Percentiles rank a stretch among this genome's conserved stretches.
phyloP scores from a whole-genome alignment of 2,113 vertebrate genomes.

The Merops nubicus region DNA sequence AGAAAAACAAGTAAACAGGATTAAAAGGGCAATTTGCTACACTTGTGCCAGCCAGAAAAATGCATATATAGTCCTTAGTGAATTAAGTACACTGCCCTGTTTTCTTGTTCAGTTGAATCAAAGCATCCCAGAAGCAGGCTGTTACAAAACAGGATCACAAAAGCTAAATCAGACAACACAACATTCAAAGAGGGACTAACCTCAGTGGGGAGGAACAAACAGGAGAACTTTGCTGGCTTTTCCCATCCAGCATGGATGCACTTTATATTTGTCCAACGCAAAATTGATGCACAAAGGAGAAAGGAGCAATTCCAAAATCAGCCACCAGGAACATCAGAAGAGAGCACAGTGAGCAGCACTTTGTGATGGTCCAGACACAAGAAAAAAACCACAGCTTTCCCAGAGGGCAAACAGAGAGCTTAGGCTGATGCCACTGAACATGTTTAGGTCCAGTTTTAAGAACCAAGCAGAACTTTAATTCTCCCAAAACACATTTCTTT shows the following conservation, averaged over 20 bases:
- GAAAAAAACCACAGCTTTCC: neutral
- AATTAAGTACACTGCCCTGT: neutral
- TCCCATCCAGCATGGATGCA: neutral
- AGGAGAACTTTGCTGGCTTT: neutral
- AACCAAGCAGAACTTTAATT: neutral
- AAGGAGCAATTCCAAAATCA: neutral
- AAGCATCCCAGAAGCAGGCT: neutral
- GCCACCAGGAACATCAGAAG: neutral
- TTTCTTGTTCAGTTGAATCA: conserved; percentile 21
- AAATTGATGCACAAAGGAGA: neutral
- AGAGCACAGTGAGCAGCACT: accelerated
- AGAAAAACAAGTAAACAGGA: conserved; percentile 23
- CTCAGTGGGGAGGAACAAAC: neutral
- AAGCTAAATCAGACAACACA: neutral
- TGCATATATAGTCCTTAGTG: neutral
- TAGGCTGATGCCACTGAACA: neutral
- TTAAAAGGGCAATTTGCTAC: neutral
- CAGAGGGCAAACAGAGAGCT: neutral
- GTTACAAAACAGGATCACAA: neutral
- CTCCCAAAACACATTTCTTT: neutral
- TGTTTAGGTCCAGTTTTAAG: neutral
- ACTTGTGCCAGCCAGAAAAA: conserved; percentile 11
- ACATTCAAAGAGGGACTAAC: neutral
- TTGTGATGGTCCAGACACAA: neutral
- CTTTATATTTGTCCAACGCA: neutral